Evolutionary conservation across 1,140 invertebrate species (phyloP), one percentile per base, ranked within the genome.

Genomic region (Drosophila dunni): DNA sequence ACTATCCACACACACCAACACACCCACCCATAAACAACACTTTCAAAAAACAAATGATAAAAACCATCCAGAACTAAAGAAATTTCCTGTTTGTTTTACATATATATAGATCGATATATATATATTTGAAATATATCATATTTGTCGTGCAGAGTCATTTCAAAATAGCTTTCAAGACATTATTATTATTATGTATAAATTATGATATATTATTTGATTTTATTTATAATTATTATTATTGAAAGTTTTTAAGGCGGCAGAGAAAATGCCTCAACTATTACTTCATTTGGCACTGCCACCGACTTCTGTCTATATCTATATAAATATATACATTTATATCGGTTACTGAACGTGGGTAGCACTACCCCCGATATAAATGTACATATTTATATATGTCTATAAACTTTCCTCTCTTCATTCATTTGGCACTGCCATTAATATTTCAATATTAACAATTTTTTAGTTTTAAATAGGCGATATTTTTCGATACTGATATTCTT

Each of bases 81-180:
- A 50, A 58, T 62, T 63, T 53, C 46, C 53, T 42, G 15, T 57
- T 63, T 63, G 13, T 61, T 63, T 58, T 58, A 48, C 50, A 56
- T 24, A 40, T 40, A 56, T 56, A 38, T 54, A 20, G 10, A 56
- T 40, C 20, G 13, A 56, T 40, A 56, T 50, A 29, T 50, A n/a
- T n/a, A 29, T 50, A 50, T 50, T 29, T 50, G 0, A 53, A 9
- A 34, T 56, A 29, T 45, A 36, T 69, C 40, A 67, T 29, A 44
- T 42, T 53, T 69, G 65, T 69, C 50, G 50, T 62, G 64, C 72
- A 69, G 57, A 74, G 72, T 75, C 72, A 75, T 69, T 70, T 63
- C 29, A 68, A 29, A 56, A 75, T 70, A 75, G 72, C 72, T 75
- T 75, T 75, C 54, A 74, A 74, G 71, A 63, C 66, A 75, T 64